Conservation (phyloP, 2,888 invertebrate genomes). For the Lithophane socia region DNA sequence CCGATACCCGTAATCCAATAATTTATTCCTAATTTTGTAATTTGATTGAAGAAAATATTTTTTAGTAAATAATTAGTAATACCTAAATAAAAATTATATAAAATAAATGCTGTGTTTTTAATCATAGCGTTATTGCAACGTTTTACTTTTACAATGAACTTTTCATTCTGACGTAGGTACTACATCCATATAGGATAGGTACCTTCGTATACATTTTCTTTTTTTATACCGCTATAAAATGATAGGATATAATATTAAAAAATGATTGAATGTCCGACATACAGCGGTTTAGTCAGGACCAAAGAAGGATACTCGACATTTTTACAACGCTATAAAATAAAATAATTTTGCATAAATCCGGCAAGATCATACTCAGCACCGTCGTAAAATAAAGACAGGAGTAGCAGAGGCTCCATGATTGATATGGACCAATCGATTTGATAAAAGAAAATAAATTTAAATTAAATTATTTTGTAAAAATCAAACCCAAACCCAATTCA, state of each 20-base stretch:
- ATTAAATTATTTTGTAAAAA: constrained; percentile 1
- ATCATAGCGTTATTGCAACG: background rate
- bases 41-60: background rate
- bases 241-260: constrained; percentile 32
- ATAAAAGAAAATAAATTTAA: constrained; percentile 3
- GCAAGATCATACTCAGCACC: constrained; percentile 49
- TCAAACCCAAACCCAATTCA: background rate
- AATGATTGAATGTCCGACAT: constrained; percentile 50
- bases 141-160: background rate
- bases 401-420: constrained; percentile 7
- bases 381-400: constrained; percentile 50
- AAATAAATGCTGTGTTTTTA: background rate
- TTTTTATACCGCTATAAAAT: constrained; percentile 36
- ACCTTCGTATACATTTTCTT: background rate
- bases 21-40: background rate
- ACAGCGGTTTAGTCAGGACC: constrained; percentile 1
- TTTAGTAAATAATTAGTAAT: background rate
- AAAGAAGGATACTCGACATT: constrained; percentile 32
- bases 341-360: constrained; percentile 49
- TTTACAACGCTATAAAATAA: constrained; percentile 61
- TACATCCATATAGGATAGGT: background rate
- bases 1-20: background rate
- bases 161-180: background rate
- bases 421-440: constrained; percentile 2
- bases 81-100: background rate